phyloP scores from a whole-genome alignment of 1,140 invertebrate genomes.

The Drosophila pseudoobscura region DNA sequence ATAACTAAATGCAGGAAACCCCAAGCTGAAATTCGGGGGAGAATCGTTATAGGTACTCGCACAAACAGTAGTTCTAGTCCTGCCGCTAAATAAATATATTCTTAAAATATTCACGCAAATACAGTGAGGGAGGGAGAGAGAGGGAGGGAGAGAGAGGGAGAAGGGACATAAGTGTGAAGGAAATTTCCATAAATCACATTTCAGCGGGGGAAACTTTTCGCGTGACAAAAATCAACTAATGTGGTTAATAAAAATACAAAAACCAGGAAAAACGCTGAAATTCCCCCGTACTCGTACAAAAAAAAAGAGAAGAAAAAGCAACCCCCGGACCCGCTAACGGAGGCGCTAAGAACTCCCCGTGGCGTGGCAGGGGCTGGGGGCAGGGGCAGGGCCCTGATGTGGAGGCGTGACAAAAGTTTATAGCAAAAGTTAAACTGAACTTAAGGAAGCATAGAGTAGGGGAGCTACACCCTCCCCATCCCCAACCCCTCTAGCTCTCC shows the following conservation, averaged over 20 bases:
- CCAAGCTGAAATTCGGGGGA: conserved; percentile 1
- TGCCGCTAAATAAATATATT: conserved; percentile 74
- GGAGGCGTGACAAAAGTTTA: conserved; percentile 70
- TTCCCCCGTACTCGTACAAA: background rate
- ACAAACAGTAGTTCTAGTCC: conserved; percentile 40
- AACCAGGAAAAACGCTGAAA: conserved; percentile 4
- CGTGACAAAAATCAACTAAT: conserved; percentile 82
- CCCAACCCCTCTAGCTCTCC: background rate
- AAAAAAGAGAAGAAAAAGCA: background rate
- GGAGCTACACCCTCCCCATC: background rate
- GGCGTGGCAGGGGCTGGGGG: background rate
- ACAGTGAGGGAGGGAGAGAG: background rate
- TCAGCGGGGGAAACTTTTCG: conserved; percentile 63
- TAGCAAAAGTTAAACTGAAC: conserved; percentile 77
- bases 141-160: background rate
- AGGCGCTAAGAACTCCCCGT: conserved; percentile 42
- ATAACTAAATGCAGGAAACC: conserved; percentile 64
- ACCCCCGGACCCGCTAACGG: conserved; percentile 26
- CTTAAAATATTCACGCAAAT: conserved; percentile 69
- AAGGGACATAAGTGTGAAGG: conserved; percentile 57
- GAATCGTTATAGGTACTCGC: conserved; percentile 15
- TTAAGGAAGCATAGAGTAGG: conserved; percentile 55
- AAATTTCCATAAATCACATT: conserved; percentile 78
- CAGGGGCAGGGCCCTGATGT: background rate
- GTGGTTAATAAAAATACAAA: conserved; percentile 73